Evolutionary conservation across 2,113 vertebrate genomes (phyloP), one percentile per base, ranked within the genome.

Genomic region (Chloropsis cyanopogon): DNA sequence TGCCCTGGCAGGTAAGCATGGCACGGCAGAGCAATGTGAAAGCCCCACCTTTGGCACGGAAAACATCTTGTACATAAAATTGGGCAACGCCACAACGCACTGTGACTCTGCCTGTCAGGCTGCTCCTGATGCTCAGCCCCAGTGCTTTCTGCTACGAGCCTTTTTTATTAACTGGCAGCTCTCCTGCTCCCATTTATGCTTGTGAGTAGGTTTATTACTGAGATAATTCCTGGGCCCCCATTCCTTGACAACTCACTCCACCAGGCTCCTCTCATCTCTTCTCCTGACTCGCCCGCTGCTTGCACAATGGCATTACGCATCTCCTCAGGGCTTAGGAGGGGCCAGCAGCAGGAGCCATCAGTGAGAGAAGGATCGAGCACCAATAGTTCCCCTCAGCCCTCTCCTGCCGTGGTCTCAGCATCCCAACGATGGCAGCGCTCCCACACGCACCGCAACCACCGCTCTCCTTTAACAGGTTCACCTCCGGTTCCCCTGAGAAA

Each of bases 361-460:
- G 20, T 4, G 1, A 53, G 14, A 39, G 20, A 2, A 57, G 24
- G 19, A 73, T 35, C 7, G 37, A 70, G 64, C 61, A 57, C 14
- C 11, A 0, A 4, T 3, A 24, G 37, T 52, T 73, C 15, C 23
- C 47, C 20, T 12, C 5, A 1, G n/a, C 9, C 49, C 2, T 1
- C 19, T 65, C 41, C 69, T 72, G 66, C n/a, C 6, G 0, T 5
- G 3, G 2, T 14, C 50, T 50, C 11, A 1, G 65, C 37, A 39
- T 26, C 69, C 39, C 15, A 11, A 3, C 2, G 4, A n/a, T 11
- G n/a, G 42, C 64, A 59, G 47, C 0, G 2, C 37, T 69, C 41
- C 24, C 71, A 16, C 54, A 47, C 35, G 25, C 70, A 39, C 28
- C 4, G 0, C 16, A 5, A 1, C 14, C 35, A 17, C 16, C 3